Evolutionary conservation across 2,797 vertebrate species (phyloP).

Genomic region (Girardinus metallicus): DNA sequence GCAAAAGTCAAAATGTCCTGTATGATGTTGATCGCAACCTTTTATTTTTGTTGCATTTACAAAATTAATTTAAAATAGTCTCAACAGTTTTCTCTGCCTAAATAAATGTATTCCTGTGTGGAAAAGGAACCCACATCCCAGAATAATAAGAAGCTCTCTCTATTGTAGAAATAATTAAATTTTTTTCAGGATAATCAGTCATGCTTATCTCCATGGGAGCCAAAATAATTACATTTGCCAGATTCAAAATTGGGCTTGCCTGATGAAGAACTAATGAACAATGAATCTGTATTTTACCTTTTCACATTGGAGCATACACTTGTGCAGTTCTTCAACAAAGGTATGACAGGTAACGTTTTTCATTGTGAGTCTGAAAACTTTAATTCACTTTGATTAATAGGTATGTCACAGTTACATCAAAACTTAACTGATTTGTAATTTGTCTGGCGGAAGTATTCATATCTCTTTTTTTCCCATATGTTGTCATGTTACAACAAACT

Average conservation of each 20-base stretch:
- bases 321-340: conserved; percentile 5
- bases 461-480: neutral
- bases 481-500: neutral
- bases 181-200: conserved; percentile 58
- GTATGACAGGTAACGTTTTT: neutral
- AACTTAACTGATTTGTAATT: neutral
- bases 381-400: neutral
- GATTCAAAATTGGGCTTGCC: conserved; percentile 42
- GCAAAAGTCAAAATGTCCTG: neutral
- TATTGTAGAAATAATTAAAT: conserved; percentile 48
- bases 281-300: conserved; percentile 11
- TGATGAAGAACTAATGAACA: conserved; percentile 19
- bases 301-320: neutral
- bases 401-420: neutral
- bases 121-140: conserved; percentile 27
- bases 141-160: conserved; percentile 44
- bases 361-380: neutral
- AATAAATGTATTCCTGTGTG: conserved; percentile 28
- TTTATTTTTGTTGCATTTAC: neutral
- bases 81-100: neutral
- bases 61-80: conserved; percentile 29
- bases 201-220: conserved; percentile 46
- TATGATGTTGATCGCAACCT: neutral
- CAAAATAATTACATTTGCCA: conserved; percentile 52
- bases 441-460: neutral